Conservation (phyloP, 2,888 invertebrate species). For the Epistrophe grossulariae region DNA sequence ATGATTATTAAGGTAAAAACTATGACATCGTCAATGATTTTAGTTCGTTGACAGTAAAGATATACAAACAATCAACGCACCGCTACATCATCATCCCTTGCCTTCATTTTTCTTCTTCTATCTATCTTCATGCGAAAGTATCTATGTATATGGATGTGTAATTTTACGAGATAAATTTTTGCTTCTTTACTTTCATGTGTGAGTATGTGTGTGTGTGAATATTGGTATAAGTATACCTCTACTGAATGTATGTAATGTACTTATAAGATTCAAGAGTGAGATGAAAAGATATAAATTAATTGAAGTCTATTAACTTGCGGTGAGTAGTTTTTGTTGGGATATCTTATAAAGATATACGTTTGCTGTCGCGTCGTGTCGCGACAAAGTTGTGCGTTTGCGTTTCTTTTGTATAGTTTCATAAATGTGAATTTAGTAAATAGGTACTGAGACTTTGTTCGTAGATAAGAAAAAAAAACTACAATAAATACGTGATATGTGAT, state of each 20-base stretch:
- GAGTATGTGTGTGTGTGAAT: neutral
- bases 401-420: slow-evolving; percentile 37
- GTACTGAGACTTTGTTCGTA: slow-evolving; percentile 29
- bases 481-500: slow-evolving; percentile 32
- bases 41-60: slow-evolving; percentile 74
- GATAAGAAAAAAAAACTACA: neutral
- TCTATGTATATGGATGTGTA: slow-evolving; percentile 1
- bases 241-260: slow-evolving; percentile 16
- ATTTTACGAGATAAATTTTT: slow-evolving; percentile 8
- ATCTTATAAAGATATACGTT: slow-evolving; percentile 36
- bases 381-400: slow-evolving; percentile 36
- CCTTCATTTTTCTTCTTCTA: slow-evolving; percentile 21
- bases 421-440: slow-evolving; percentile 31
- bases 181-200: slow-evolving; percentile 26
- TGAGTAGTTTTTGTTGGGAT: slow-evolving; percentile 63
- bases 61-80: slow-evolving; percentile 53
- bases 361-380: slow-evolving; percentile 48
- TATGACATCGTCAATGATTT: slow-evolving; percentile 74
- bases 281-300: slow-evolving; percentile 69
- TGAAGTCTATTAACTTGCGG: slow-evolving; percentile 76
- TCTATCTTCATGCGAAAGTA: neutral
- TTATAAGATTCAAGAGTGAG: slow-evolving; percentile 45
- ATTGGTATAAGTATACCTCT: neutral
- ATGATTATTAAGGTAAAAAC: slow-evolving; percentile 72
- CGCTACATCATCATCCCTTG: slow-evolving; percentile 36